Evolutionary conservation across 2,888 invertebrate genomes (phyloP), one percentile per base, ranked within the genome.

Genomic region (Uropetala carovei): DNA sequence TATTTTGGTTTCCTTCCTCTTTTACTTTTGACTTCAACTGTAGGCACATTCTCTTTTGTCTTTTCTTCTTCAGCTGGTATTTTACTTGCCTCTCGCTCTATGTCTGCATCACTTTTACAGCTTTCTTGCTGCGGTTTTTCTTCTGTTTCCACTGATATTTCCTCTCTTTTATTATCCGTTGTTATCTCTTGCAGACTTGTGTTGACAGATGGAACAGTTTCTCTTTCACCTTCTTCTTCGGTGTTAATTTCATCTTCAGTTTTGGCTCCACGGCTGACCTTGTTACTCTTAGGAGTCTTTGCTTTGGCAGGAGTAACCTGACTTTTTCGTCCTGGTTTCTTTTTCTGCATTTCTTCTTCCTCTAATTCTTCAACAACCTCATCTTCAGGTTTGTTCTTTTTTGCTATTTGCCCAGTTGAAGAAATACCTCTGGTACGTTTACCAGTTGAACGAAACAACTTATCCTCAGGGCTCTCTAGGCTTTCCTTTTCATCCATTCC

Each of bases 381-480:
- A 14, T 22, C 82, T 27, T 92, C 92, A 27, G 81, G 4, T 57
- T 92, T 92, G 30, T 81, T 92, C 82, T 82, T 82, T n/a, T 92
- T 92, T 81, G 58, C 14, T 2, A 57, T 59, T n/a, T 92, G 92
- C 57, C 81, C 57, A 82, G 57, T 27, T 13, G 81, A 27, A n/a
- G 89, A 89, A 14, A 30, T 89, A 3, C 27, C 64, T 30, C 89
- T 30, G 16, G 82, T 82, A 10, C 82, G 58, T 18, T 92, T 82
- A 8, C 82, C 92, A 82, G 75, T 11, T 3, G 14, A 27, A 4
- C 0, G 18, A 13, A 92, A 9, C 13, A 16, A 9, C 27, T 27
- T 84, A 9, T 84, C 83, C 30, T 84, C 84, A 22, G 58, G 22
- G 60, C 83, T 83, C 27, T 59, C 43, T 27, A 18, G 16, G 43